Evolutionary conservation across 2,888 invertebrate species (phyloP).

Genomic region (Stomorhina lunata): DNA sequence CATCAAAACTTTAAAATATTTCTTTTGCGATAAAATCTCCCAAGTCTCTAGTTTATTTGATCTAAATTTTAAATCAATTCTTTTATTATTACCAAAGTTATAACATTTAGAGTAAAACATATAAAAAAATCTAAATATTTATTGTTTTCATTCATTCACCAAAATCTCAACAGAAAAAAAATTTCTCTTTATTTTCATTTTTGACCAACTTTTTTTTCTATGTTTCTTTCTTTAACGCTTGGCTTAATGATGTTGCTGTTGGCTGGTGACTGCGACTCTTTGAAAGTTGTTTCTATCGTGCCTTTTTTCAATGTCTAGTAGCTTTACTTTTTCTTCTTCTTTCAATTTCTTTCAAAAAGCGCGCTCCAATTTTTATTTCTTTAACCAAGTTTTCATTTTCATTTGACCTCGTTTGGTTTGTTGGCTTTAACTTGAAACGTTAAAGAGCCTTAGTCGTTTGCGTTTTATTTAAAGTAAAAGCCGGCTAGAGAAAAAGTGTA

Average conservation of each 20-base stretch:
- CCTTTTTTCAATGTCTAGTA: no score
- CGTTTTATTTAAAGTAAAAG: constrained; percentile 45
- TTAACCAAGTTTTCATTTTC: constrained; percentile 76
- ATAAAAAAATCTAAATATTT: no score
- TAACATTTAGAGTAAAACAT: no score
- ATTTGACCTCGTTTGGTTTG: constrained; percentile 77
- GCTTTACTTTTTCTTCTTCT: no score
- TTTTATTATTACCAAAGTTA: no score
- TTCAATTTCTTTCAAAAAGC: constrained; percentile 56
- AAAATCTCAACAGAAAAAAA: neutral
- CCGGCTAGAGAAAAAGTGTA: constrained; percentile 31
- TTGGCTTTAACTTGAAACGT: constrained; percentile 58
- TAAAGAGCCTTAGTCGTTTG: constrained; percentile 13
- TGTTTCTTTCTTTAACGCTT: no score
- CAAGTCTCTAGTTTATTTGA: neutral
- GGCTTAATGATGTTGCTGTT: constrained; percentile 14
- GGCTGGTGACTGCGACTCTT: constrained; percentile 3
- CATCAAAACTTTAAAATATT: neutral
- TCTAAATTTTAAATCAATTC: no score
- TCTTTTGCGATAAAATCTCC: no score
- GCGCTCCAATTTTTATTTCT: constrained; percentile 66
- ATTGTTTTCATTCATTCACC: neutral
- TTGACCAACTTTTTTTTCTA: constrained; percentile 63
- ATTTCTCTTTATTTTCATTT: constrained; percentile 54
- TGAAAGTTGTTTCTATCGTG: constrained; percentile 51